Evolutionary conservation across 1,140 invertebrate species (phyloP).

Genomic region (Diabrotica undecimpunctata): DNA sequence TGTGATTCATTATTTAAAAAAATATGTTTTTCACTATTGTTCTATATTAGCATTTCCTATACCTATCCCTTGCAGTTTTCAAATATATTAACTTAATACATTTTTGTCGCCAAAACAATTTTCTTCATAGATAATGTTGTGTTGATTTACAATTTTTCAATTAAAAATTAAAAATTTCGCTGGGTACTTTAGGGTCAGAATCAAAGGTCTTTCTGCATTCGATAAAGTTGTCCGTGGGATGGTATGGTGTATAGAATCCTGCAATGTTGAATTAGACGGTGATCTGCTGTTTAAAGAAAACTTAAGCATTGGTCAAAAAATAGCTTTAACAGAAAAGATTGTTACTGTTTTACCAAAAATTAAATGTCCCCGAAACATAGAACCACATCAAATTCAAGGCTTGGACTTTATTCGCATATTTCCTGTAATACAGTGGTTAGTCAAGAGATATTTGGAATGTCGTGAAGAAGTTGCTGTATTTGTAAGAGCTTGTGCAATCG

Average conservation of each 20-base stretch:
- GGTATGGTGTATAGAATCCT: constrained; percentile 95
- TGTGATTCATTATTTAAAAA: no score
- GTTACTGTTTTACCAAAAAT: constrained; percentile 86
- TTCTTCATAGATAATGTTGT: no score
- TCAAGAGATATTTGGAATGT: constrained; percentile 87
- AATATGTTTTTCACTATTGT: no score
- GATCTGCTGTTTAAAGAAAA: constrained; percentile 95
- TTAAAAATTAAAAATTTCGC: no score
- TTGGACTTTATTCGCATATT: constrained; percentile 94
- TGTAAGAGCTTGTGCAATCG: constrained; percentile 73
- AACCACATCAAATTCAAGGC: constrained; percentile 98
- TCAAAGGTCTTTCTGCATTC: constrained; percentile 89
- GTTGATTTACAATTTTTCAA: no score
- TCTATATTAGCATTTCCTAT: no score
- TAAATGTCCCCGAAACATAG: constrained; percentile 89
- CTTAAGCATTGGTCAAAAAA: constrained; percentile 95
- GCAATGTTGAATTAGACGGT: constrained; percentile 91
- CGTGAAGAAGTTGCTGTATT: constrained; percentile 70
- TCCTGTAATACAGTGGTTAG: constrained; percentile 93
- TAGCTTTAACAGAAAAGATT: constrained; percentile 93
- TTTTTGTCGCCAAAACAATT: no score
- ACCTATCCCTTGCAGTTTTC: no score
- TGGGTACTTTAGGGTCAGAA: constrained; percentile 91
- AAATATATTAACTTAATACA: no score
- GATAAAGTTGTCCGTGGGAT: constrained; percentile 96